Percentiles rank a stretch among this genome's conserved stretches.
Conservation (phyloP, 2,113 vertebrate species). For the Mixornis gularis region DNA sequence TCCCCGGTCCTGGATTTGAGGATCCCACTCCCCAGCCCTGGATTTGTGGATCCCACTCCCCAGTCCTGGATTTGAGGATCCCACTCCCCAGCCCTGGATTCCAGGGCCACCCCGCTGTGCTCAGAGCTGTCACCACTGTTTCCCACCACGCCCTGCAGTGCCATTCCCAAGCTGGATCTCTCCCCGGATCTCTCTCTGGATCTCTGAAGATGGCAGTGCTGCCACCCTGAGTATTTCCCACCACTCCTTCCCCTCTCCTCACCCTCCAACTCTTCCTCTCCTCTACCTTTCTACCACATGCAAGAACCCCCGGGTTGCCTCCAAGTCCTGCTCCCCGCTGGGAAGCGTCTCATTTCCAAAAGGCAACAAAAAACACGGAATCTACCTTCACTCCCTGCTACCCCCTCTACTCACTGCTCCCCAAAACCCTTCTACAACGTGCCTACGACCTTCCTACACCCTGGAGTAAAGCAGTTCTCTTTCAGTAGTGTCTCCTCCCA, state of each 20-base stretch:
- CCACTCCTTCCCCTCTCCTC: neutral
- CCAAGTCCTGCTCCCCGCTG: neutral
- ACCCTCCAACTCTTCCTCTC: neutral
- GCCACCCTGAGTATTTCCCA: neutral
- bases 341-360: constrained; percentile 34
- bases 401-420: constrained; percentile 15
- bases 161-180: neutral
- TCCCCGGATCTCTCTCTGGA: neutral
- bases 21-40: neutral
- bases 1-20: neutral
- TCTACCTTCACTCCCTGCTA: constrained; percentile 27
- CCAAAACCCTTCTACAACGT: constrained; percentile 34
- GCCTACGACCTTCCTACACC: constrained; percentile 36
- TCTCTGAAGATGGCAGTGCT: neutral
- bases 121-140: neutral
- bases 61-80: no score
- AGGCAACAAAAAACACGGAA: neutral
- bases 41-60: neutral
- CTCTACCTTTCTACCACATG: constrained; percentile 66
- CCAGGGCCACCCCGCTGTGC: neutral
- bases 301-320: constrained; percentile 50
- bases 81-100: no score
- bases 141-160: neutral
- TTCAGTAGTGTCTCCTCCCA: neutral
- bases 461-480: neutral